Evolutionary conservation across 2,888 invertebrate species (phyloP), one percentile per base, ranked within the genome.

Genomic region (Eupithecia tripunctaria): DNA sequence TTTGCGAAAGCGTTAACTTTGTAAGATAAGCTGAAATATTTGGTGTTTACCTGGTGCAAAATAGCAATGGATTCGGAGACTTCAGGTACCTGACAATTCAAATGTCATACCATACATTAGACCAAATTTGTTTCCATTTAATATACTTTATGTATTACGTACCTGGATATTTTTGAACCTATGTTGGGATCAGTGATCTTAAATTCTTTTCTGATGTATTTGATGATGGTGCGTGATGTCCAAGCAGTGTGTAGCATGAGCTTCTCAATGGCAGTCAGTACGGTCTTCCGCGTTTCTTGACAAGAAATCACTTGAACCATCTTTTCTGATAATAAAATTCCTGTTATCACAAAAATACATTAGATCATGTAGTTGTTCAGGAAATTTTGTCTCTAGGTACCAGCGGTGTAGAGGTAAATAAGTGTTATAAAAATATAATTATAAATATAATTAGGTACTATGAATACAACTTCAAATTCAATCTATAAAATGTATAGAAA

Each of bases 171-270:
- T 82, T 88, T 90, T 38, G 83, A 78, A 69, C 85, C 86, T n/a
- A 91, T 77, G 59, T 82, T 85, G 0, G 83, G 79, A 59, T 88
- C 88, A 47, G 29, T 2, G 21, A 90, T 70, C 43, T 76, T 76
- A 70, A 88, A 90, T 76, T 91, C 89, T 76, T 85, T 76, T 80
- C 82, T 89, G n/a, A 91, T 87, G 68, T 89, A 91, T 80, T 91
- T 91, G 6, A 87, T 84, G 18, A 91, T 91, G 4, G 90, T 89
- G 15, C 90, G 83, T 2, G 89, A 70, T 0, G 89, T 88, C 91
- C 91, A 91, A 6, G 89, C 90, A 0, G 91, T 90, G 72, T 90
- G 90, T 72, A 79, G 86, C 82, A 82, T 89, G 21, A 91, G 75
- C 76, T 89, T 91, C 72, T 86, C 88, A n/a, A 91, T 81, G 3